phyloP scores from a whole-genome alignment of 2,797 vertebrate species.

The Crax fasciolata region DNA sequence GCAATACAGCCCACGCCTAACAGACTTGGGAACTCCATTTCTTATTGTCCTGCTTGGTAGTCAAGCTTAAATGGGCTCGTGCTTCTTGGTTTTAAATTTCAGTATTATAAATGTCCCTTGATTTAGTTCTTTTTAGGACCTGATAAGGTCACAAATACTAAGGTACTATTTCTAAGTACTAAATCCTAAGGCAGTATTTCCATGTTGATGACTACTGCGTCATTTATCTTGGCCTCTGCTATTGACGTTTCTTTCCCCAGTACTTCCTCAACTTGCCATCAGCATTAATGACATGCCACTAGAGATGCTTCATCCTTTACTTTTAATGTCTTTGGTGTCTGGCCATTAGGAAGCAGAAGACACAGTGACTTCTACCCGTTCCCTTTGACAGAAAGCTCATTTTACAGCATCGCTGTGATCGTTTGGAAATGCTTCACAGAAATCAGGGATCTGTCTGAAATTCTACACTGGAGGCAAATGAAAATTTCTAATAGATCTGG shows the following conservation, averaged over 20 bases:
- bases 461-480: constrained; percentile 39
- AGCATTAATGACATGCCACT: neutral
- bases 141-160: neutral
- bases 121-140: neutral
- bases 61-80: neutral
- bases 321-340: neutral
- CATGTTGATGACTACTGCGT: neutral
- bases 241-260: neutral
- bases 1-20: neutral
- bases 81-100: neutral
- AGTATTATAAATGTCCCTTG: neutral
- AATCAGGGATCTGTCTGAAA: constrained; percentile 58
- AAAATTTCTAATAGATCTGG: constrained; percentile 61
- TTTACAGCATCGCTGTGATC: neutral
- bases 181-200: neutral
- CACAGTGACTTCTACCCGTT: neutral
- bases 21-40: neutral
- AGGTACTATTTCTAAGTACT: neutral
- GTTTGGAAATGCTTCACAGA: constrained; percentile 16
- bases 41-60: neutral
- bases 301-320: neutral
- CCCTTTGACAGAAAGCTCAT: constrained; percentile 16
- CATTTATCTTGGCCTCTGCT: constrained; percentile 10
- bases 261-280: constrained; percentile 1
- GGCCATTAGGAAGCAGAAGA: neutral